Evolutionary conservation across 2,888 invertebrate species (phyloP).

Genomic region (Eupithecia subumbrata): DNA sequence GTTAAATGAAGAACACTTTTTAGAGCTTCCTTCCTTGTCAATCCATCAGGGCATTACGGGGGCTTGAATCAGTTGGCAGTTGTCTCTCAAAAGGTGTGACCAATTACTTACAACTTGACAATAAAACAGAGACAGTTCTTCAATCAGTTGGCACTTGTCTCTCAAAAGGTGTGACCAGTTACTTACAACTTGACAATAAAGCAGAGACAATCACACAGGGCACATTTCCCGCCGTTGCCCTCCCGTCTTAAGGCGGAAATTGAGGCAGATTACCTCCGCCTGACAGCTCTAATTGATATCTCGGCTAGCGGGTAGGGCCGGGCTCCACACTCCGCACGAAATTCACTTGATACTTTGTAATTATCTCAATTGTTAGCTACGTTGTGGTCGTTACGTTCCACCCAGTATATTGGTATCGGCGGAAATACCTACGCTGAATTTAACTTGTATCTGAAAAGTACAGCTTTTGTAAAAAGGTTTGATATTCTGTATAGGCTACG

Average conservation of each 20-base stretch:
- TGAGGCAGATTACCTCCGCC: slow-evolving; percentile 11
- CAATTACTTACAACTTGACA: background rate
- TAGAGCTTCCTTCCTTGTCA: background rate
- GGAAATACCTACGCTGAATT: background rate
- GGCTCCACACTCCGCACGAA: background rate
- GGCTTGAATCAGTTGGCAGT: background rate
- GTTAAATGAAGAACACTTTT: background rate
- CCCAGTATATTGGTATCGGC: background rate
- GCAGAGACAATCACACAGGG: background rate
- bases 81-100: background rate
- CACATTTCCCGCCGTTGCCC: too few species aligned
- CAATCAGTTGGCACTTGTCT: background rate
- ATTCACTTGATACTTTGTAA: background rate
- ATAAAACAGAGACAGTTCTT: background rate
- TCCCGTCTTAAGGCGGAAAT: background rate
- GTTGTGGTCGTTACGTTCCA: background rate
- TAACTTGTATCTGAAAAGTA: background rate
- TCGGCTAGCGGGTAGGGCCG: background rate
- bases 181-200: background rate
- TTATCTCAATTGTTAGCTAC: background rate
- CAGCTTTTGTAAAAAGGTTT: background rate
- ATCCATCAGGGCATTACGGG: background rate
- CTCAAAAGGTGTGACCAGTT: background rate
- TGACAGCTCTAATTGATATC: slow-evolving; percentile 13
- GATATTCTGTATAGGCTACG: background rate